phyloP scores from a whole-genome alignment of 2,888 invertebrate species.

The Macrosoma leucophasiata region DNA sequence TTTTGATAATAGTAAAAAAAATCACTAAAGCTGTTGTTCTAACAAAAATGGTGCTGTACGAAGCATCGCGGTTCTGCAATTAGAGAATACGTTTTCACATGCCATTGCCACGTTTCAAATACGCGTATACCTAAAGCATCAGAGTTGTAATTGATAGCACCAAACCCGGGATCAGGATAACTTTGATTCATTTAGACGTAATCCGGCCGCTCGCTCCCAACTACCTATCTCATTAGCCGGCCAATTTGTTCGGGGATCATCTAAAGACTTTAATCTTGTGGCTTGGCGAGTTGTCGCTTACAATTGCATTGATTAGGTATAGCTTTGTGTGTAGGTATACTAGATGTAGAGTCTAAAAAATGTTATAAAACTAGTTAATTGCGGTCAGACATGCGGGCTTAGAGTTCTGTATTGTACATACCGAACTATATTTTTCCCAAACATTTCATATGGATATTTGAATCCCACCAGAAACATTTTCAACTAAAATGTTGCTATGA shows the following conservation, averaged over 20 bases:
- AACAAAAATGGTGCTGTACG: no score
- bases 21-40: no score
- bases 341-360: no score
- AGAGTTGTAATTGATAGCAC: slow-evolving; percentile 48
- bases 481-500: no score
- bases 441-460: not conserved
- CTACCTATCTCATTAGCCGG: slow-evolving; percentile 63
- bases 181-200: slow-evolving; percentile 62
- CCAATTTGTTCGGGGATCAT: slow-evolving; percentile 63
- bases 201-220: slow-evolving; percentile 48
- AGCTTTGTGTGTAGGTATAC: no score
- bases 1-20: no score
- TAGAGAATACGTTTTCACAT: no score
- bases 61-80: no score
- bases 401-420: not conserved
- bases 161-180: slow-evolving; percentile 34
- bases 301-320: slow-evolving; percentile 7
- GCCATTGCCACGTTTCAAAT: no score
- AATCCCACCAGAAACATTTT: not conserved
- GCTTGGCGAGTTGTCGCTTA: slow-evolving; percentile 38
- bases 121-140: no score
- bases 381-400: no score
- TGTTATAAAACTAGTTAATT: no score
- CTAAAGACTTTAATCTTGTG: slow-evolving; percentile 55
- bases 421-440: not conserved